Evolutionary conservation across 2,113 vertebrate genomes (phyloP).

Genomic region (Calyptomena viridis): DNA sequence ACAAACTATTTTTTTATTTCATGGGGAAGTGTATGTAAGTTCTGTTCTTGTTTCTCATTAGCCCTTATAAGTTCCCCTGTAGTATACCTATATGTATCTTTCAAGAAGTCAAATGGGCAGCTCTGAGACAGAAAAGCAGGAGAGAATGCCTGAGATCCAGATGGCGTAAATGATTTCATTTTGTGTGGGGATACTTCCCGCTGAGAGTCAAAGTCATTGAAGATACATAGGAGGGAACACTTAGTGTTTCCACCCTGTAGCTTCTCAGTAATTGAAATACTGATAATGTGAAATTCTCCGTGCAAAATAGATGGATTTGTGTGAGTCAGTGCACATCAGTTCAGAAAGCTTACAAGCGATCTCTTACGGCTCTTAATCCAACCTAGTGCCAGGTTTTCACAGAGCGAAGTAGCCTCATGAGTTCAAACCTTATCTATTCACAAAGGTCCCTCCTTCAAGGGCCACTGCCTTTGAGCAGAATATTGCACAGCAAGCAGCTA

Average conservation of each 20-base stretch:
- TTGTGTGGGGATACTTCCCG: background rate
- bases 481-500: background rate
- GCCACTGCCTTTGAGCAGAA: background rate
- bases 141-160: background rate
- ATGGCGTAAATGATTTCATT: background rate
- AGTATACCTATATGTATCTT: background rate
- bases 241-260: background rate
- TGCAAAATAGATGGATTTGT: background rate
- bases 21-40: background rate
- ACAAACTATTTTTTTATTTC: background rate
- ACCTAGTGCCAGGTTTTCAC: background rate
- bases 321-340: background rate
- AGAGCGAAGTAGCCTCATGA: background rate
- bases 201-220: background rate
- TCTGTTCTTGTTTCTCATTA: background rate
- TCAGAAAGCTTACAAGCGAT: background rate
- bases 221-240: background rate
- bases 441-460: background rate
- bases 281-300: background rate
- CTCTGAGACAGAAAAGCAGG: background rate
- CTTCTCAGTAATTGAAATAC: background rate
- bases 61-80: background rate
- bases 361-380: background rate
- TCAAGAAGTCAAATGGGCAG: background rate
- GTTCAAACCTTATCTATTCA: background rate